phyloP scores from a whole-genome alignment of 2,888 invertebrate genomes.

The Nowickia ferox region DNA sequence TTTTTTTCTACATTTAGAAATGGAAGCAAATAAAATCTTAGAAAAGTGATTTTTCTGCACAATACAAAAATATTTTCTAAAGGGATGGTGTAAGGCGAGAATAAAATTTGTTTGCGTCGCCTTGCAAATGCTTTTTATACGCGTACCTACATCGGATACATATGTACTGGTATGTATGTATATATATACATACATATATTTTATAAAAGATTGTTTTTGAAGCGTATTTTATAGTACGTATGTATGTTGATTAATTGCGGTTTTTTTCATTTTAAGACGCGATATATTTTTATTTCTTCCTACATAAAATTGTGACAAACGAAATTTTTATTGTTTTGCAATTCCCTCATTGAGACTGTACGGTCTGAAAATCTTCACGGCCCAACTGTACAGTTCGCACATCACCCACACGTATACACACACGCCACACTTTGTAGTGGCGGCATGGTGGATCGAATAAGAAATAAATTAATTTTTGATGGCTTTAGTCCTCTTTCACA shows the following conservation, averaged over 20 bases:
- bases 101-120: not conserved
- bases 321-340: conserved; percentile 14
- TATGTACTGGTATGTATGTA: too few species aligned
- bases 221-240: too few species aligned
- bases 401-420: not conserved
- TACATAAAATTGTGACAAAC: not conserved
- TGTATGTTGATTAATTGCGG: too few species aligned
- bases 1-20: conserved; percentile 2
- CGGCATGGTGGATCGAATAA: not conserved
- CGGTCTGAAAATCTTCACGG: not conserved
- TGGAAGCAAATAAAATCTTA: conserved; percentile 11
- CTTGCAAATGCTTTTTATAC: not conserved
- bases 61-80: conserved; percentile 3
- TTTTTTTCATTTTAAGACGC: too few species aligned
- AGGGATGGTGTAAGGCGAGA: not conserved
- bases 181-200: too few species aligned
- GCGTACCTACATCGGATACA: too few species aligned
- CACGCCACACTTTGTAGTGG: conserved; percentile 7
- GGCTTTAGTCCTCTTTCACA: too few species aligned
- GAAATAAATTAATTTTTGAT: conserved; percentile 61
- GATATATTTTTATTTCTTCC: too few species aligned
- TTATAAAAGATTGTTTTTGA: too few species aligned
- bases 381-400: not conserved
- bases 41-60: not conserved
- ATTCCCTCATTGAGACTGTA: not conserved